Conservation (phyloP, 2,113 vertebrate genomes). For the Gymnarchus niloticus region DNA sequence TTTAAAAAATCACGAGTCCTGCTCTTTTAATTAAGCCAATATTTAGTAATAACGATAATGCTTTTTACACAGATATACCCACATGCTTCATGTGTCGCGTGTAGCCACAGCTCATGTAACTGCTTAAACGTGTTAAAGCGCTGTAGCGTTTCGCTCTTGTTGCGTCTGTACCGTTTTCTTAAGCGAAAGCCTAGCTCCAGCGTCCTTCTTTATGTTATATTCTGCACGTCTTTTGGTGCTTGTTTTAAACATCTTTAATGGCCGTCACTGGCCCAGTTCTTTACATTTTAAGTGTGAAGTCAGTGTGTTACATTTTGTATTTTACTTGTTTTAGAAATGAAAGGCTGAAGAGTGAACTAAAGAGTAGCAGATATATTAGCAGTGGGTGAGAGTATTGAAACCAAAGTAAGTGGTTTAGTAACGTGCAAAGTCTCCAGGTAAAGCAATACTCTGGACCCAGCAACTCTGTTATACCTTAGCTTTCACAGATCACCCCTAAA, state of each 20-base stretch:
- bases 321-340: neutral
- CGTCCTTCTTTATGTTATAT: neutral
- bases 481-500: conserved; percentile 53
- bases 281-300: neutral
- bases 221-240: neutral
- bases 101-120: neutral
- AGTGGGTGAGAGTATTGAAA: conserved; percentile 40
- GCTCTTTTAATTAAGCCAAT: conserved; percentile 5
- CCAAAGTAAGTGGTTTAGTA: conserved; percentile 60
- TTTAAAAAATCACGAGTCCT: neutral
- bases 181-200: neutral
- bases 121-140: conserved; percentile 15
- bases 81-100: neutral
- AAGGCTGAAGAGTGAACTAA: neutral
- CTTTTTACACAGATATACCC: neutral
- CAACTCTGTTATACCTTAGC: conserved; percentile 72
- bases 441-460: conserved; percentile 70
- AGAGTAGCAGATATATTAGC: neutral
- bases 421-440: conserved; percentile 61
- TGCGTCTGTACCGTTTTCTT: neutral
- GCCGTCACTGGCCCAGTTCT: neutral
- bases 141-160: neutral
- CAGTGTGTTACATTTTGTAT: conserved; percentile 2
- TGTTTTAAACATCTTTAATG: neutral
- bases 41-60: neutral